Evolutionary conservation across 1,140 invertebrate species (phyloP).

Genomic region (Leptopilina boulardi): DNA sequence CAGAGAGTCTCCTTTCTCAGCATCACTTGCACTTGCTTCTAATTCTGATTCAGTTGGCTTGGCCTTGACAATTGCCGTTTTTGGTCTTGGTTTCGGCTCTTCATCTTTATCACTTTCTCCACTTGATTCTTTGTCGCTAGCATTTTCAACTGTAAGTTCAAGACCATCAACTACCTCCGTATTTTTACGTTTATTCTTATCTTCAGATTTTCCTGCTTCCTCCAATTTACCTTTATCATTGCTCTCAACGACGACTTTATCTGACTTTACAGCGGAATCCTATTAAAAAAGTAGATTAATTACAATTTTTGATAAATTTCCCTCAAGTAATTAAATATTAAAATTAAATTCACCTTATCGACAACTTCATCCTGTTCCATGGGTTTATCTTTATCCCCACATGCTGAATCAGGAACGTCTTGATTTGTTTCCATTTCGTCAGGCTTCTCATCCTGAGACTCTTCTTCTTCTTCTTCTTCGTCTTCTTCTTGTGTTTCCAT

Average conservation of each 20-base stretch:
- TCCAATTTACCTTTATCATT: conserved; percentile 38
- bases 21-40: conserved; percentile 62
- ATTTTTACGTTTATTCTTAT: conserved; percentile 47
- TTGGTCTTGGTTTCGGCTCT: conserved; percentile 59
- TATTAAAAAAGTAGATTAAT: background rate
- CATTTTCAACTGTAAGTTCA: conserved; percentile 71
- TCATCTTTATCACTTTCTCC: conserved; percentile 62
- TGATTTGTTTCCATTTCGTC: conserved; percentile 21
- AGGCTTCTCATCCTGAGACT: conserved; percentile 35
- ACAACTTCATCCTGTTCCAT: conserved; percentile 19
- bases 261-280: background rate
- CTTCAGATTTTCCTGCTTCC: conserved; percentile 44
- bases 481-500: conserved; percentile 28
- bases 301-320: background rate
- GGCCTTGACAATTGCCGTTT: conserved; percentile 71
- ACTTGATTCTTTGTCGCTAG: conserved; percentile 70
- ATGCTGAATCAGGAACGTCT: conserved; percentile 21
- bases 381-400: background rate
- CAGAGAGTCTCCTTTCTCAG: conserved; percentile 41
- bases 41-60: conserved; percentile 69
- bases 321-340: background rate
- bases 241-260: conserved; percentile 38
- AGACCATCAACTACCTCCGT: conserved; percentile 67
- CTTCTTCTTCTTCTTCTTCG: conserved; percentile 15
- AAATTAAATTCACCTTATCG: background rate